Base-by-base conservation (phyloP, 2,888 invertebrate species). In the Drosophila monieri region DNA sequence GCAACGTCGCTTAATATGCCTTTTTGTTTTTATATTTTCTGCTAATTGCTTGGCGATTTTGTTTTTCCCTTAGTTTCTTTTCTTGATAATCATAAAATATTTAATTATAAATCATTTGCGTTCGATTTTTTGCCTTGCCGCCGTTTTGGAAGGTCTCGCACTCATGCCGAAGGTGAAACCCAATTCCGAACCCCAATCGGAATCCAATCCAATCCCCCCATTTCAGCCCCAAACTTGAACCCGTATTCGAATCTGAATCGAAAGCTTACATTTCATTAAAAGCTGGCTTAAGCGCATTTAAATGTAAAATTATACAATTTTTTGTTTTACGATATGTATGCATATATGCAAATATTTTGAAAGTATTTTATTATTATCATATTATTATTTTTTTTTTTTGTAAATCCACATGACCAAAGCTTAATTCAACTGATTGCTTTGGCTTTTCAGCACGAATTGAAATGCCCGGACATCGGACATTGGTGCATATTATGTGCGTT, bases 91-190 rank as follows among this genome's bases (percentile, higher is more conserved):
- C 85, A 76, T 83, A 76, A 85, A 85, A 79, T 88, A 80, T 85
- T 84, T 77, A 88, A 88, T 88, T 85, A 85, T 88, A 73, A 85
- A 85, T 80, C 80, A 88, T 78, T 81, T 79, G 67, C 73, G 49
- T 80, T 69, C 73, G 73, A 72, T 70, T 68, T 73, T 44, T 61
- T 41, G 65, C 39, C 62, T 51, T 48, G 59, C 48, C 58, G 47
- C 49, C 44, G 66, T 54, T 37, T 57, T 43, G 70, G 80, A 84
- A 87, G 83, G 83, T 73, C 88, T 83, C 83, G 37, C 54, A 80
- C 69, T 80, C 80, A 77, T 70, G 66, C 48, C 55, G 86, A 88
- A 84, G 88, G 83, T 84, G 86, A 84, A 84, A 81, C 75, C 78
- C 41, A 52, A 69, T 54, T 65, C 64, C 54, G 12, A 47, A 9